A percentile compares a stretch with the other conserved stretches of the same genome.
Conservation (phyloP, 2,888 invertebrate species). For the Lepidocyrtoides sp. region DNA sequence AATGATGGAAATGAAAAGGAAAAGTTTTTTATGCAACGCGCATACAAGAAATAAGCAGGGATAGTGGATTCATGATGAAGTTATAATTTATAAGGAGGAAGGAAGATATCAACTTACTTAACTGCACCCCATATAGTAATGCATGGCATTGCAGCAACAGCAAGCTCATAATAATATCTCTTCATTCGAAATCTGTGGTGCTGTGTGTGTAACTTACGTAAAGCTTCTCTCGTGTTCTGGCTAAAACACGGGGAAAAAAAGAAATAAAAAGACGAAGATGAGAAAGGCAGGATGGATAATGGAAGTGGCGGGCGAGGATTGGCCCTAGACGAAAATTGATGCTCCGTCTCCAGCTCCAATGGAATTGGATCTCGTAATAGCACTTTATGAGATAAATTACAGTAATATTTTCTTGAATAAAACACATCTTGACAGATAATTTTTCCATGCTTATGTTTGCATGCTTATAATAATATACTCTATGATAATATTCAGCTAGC, state of each 20-base stretch:
- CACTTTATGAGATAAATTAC: constrained; percentile 85
- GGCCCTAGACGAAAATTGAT: constrained; percentile 84
- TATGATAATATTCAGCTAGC: no score
- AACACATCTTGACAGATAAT: constrained; percentile 84
- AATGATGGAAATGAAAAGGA: not conserved
- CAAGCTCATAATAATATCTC: constrained; percentile 5
- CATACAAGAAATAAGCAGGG: not conserved
- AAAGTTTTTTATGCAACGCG: not conserved
- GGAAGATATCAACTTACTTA: not conserved
- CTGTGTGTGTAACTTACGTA: not conserved
- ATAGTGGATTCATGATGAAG: not conserved
- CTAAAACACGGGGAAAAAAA: not conserved
- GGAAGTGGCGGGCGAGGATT: constrained; percentile 81
- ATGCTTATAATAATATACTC: no score
- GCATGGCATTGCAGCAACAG: not conserved
- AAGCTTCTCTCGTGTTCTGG: not conserved
- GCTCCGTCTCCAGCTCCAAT: constrained; percentile 84
- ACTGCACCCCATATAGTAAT: not conserved
- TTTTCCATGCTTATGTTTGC: constrained; percentile 73
- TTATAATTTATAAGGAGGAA: no score
- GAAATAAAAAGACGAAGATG: constrained; percentile 54
- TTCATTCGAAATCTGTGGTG: constrained; percentile 6
- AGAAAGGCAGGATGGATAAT: constrained; percentile 74
- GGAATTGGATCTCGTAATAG: constrained; percentile 85
- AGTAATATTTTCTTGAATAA: constrained; percentile 83